Evolutionary conservation across 2,797 vertebrate species (phyloP).

Genomic region (Setipinna tenuifilis): DNA sequence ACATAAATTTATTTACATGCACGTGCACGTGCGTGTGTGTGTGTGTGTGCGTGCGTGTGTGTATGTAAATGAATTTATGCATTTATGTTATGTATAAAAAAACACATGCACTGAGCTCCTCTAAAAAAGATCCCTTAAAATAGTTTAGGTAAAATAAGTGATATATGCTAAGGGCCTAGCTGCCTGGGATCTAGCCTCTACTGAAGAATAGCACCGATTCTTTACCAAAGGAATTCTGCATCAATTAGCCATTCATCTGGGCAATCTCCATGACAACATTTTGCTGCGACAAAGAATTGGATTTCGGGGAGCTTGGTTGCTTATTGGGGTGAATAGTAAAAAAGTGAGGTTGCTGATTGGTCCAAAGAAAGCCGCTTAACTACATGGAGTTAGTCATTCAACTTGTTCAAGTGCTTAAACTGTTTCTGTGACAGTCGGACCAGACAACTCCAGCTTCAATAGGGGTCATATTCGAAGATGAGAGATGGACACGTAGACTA

Average conservation of each 20-base stretch:
- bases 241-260: slow-evolving; percentile 85
- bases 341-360: slow-evolving; percentile 98
- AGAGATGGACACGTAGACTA: neutral
- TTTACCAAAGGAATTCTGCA: slow-evolving; percentile 83
- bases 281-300: slow-evolving; percentile 96
- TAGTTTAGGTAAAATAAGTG: neutral
- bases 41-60: too few relatives aligned
- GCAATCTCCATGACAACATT: slow-evolving; percentile 96
- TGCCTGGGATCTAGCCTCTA: slow-evolving; percentile 8
- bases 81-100: too few relatives aligned
- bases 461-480: slow-evolving; percentile 8
- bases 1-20: too few relatives aligned
- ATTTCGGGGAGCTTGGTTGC: slow-evolving; percentile 91
- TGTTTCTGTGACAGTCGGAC: slow-evolving; percentile 67
- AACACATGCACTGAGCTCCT: neutral
- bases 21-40: too few relatives aligned
- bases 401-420: slow-evolving; percentile 88
- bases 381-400: slow-evolving; percentile 96
- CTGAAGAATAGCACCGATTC: neutral
- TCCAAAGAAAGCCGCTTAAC: slow-evolving; percentile 91
- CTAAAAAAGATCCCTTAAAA: neutral
- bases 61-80: too few relatives aligned
- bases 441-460: slow-evolving; percentile 44
- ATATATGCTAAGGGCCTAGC: neutral
- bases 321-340: slow-evolving; percentile 99